Conservation (phyloP, 2,113 vertebrate species). For the Burhinus bistriatus region DNA sequence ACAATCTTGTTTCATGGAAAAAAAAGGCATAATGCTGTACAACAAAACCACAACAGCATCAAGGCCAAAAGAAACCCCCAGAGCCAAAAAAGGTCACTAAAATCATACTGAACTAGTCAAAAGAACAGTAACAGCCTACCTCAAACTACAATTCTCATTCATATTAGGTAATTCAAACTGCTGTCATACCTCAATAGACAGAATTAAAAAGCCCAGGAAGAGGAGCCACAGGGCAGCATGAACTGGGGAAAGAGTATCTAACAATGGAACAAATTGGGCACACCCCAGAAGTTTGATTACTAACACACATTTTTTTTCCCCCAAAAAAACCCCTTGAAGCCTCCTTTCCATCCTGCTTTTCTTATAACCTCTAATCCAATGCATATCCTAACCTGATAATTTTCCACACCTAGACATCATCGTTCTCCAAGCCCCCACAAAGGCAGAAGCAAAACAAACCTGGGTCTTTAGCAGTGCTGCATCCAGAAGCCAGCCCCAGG, state of each 20-base stretch:
- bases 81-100: background rate
- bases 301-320: rapidly evolving
- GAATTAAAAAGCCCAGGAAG: background rate
- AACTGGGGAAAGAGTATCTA: rapidly evolving
- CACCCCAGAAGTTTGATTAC: rapidly evolving
- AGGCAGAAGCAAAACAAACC: background rate
- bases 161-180: background rate
- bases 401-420: rapidly evolving
- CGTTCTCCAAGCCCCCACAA: rapidly evolving
- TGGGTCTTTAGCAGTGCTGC: rapidly evolving
- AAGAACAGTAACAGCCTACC: background rate
- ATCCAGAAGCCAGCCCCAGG: rapidly evolving
- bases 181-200: rapidly evolving
- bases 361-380: rapidly evolving
- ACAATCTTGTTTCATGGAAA: rapidly evolving
- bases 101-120: background rate
- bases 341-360: background rate
- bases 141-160: rapidly evolving
- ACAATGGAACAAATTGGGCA: rapidly evolving
- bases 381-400: rapidly evolving
- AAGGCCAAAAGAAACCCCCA: background rate
- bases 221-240: background rate
- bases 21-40: no score
- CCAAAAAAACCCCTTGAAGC: rapidly evolving
- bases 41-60: background rate